Base-by-base conservation (phyloP, 2,113 vertebrate genomes). In the Stictonetta naevosa region DNA sequence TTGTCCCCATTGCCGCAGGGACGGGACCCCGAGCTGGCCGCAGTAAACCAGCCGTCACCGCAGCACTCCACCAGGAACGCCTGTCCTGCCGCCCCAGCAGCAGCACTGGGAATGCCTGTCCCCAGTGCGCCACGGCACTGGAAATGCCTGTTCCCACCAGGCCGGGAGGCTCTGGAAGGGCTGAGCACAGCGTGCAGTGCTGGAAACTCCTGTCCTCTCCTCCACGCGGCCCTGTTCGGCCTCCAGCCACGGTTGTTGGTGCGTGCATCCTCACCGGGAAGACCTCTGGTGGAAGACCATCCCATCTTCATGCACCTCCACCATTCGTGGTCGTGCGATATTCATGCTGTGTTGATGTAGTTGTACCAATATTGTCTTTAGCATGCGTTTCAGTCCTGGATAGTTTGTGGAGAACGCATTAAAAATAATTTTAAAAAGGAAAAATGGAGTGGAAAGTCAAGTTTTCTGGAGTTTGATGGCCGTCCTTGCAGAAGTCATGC, bases 351-450 rank as follows among this genome's bases (percentile, higher is more conserved):
- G 4, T 9, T 40, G 53, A 50, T 0, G 0, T 34, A 36, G 1
- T 46, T 68, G 11, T 11, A n/a, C 26, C 2, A 0, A 17, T 0
- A 0, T 13, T 38, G 25, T 6, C 66, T 56, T 55, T 26, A 84
- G 69, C 10, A 0, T 4, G 12, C n/a, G 11, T 31, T 72, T 76
- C 23, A 11, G 8, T 36, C 38, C 64, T 56, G 16, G 5, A 13
- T 60, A 23, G 62, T 58, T 22, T 14, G 31, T 4, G 22, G 18
- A 21, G 48, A 77, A 18, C 28, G 28, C 46, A 28, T 28, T 53
- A 20, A 56, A 76, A 71, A 75, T 40, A 13, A 10, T 16, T 48
- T 48, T 48, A 13, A 50, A 40, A 56, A 52, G 8, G 52, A 72
- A 79, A 88, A 85, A 7, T 15, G 13, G n/a, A 87, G 31, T 8